Conservation (phyloP, 2,113 vertebrate genomes). For the Upupa epops region DNA sequence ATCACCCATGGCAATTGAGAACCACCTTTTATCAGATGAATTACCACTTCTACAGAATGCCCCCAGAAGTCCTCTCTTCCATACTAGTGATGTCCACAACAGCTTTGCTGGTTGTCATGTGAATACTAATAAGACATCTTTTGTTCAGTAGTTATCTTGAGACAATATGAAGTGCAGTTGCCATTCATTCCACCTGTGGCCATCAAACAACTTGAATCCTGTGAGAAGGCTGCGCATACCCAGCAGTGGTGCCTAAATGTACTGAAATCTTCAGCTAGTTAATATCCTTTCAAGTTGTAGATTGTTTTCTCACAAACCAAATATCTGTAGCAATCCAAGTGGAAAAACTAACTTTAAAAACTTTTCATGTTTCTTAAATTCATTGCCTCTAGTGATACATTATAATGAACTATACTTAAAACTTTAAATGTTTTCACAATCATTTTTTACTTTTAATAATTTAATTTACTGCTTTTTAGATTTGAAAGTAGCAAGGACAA, state of each 20-base stretch:
- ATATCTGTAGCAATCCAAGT: neutral
- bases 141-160: neutral
- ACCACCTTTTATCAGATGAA: neutral
- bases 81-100: neutral
- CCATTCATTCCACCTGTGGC: neutral
- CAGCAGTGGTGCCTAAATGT: neutral
- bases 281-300: neutral
- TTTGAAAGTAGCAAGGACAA: conserved; percentile 56
- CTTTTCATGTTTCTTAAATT: neutral
- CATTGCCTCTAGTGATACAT: neutral
- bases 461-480: conserved; percentile 43
- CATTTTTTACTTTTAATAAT: conserved; percentile 50
- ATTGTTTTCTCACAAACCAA: neutral
- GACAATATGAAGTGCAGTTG: neutral
- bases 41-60: neutral
- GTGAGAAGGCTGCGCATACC: neutral
- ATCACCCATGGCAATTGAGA: neutral
- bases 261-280: neutral
- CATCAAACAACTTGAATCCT: neutral
- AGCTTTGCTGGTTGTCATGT: neutral
- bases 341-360: conserved; percentile 8
- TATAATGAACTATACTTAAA: neutral
- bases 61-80: neutral
- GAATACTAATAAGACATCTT: neutral
- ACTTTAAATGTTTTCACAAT: conserved; percentile 32